These are phyloP conservation scores for Pterostichus niger DNA, from an alignment of 2,888 invertebrate species.

Conservation along the genomic window DNA sequence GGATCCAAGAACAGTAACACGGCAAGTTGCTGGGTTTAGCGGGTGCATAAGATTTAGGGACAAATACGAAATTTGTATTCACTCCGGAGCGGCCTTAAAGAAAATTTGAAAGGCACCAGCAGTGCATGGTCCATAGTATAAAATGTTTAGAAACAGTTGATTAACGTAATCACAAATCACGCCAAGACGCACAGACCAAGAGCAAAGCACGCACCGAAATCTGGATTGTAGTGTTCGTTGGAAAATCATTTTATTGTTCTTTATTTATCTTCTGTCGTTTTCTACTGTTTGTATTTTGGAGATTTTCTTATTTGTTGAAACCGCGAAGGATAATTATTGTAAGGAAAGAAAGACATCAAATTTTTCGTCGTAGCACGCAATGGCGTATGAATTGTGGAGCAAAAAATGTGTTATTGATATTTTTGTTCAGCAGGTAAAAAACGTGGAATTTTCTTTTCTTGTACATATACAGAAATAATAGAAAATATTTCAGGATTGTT, in stretches of 20 bases:
- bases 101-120: no score
- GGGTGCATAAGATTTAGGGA: no score
- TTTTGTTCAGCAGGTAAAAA: constrained; percentile 27
- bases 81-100: no score
- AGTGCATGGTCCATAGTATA: no score
- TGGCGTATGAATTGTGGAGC: constrained; percentile 29
- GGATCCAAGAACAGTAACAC: no score
- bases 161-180: neutral
- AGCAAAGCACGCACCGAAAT: neutral
- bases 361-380: constrained; percentile 41
- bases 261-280: constrained; percentile 17
- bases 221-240: neutral
- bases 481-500: constrained; percentile 41
- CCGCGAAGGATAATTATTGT: constrained; percentile 34
- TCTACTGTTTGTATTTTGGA: constrained; percentile 18
- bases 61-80: no score
- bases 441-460: constrained; percentile 35
- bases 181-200: neutral
- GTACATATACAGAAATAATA: constrained; percentile 28
- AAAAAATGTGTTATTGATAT: constrained; percentile 50
- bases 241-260: constrained; percentile 23
- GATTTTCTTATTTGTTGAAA: neutral
- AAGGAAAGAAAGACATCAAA: constrained; percentile 60
- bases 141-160: no score
- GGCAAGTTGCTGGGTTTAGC: no score